Percentiles rank a stretch among this genome's conserved stretches.
Conservation (phyloP, 2,888 invertebrate genomes). For the Antheraea yamamai region DNA sequence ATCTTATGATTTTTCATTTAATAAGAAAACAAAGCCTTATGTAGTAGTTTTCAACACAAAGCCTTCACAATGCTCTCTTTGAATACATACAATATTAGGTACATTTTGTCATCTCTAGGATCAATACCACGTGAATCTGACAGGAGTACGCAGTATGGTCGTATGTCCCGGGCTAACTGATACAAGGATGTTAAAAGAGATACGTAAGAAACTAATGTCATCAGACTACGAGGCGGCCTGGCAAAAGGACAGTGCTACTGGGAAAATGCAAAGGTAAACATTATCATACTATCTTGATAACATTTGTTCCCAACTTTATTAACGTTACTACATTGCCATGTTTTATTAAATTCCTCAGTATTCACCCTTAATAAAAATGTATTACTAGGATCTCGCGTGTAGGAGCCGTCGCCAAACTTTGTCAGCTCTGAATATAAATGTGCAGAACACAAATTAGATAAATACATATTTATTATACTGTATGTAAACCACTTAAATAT, state of each 20-base stretch:
- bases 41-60: neutral
- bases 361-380: no score
- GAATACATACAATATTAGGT: neutral
- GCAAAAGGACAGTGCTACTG: slow-evolving; percentile 85
- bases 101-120: slow-evolving; percentile 70
- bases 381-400: no score
- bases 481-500: no score
- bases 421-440: no score
- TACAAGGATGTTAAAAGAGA: slow-evolving; percentile 85
- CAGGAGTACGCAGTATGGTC: slow-evolving; percentile 87
- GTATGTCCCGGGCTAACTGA: slow-evolving; percentile 87
- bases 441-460: no score
- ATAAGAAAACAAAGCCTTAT: no score
- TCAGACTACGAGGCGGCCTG: slow-evolving; percentile 88
- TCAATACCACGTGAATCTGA: slow-evolving; percentile 87
- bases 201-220: slow-evolving; percentile 86
- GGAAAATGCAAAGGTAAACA: slow-evolving; percentile 83
- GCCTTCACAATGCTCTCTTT: neutral
- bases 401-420: no score
- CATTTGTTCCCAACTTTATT: neutral
- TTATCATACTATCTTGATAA: neutral
- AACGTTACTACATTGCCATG: no score
- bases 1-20: no score
- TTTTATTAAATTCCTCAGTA: no score
- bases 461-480: no score